Evolutionary conservation across 1,140 invertebrate genomes (phyloP).

Genomic region (Hycleus cichorii): DNA sequence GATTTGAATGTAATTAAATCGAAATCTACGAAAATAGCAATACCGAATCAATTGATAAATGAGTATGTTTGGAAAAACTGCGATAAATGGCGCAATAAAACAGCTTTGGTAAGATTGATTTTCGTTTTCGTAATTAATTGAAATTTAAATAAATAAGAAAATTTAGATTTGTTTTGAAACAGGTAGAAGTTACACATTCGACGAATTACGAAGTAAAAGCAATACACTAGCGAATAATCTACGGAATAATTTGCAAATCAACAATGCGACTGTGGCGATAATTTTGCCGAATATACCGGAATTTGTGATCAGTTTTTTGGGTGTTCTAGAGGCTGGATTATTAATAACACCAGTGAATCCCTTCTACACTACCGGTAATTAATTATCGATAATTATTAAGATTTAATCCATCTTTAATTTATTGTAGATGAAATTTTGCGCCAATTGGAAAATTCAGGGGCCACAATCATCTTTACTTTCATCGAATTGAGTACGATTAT

Average conservation of each 20-base stretch:
- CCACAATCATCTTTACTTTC: neutral
- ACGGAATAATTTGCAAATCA: slow-evolving; percentile 52
- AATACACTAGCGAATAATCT: slow-evolving; percentile 61
- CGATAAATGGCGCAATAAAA: slow-evolving; percentile 8
- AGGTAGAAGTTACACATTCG: slow-evolving; percentile 61
- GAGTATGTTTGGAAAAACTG: slow-evolving; percentile 6
- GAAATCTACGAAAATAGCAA: neutral
- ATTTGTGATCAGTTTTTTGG: slow-evolving; percentile 57
- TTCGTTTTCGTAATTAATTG: neutral
- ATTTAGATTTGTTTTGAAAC: slow-evolving; percentile 38
- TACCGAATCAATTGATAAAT: slow-evolving; percentile 8
- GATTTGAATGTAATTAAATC: slow-evolving; percentile 1
- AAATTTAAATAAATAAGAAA: neutral
- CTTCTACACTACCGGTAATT: slow-evolving; percentile 59
- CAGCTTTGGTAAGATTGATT: slow-evolving; percentile 3
- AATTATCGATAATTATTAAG: neutral
- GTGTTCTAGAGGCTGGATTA: slow-evolving; percentile 59
- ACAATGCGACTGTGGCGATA: slow-evolving; percentile 62
- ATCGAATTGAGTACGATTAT: neutral
- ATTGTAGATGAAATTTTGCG: slow-evolving; percentile 8
- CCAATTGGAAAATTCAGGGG: slow-evolving; percentile 1
- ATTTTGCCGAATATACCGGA: slow-evolving; percentile 70
- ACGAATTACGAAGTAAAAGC: slow-evolving; percentile 52
- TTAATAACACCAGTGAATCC: slow-evolving; percentile 72
- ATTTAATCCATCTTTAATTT: neutral